Evolutionary conservation across 1,140 invertebrate species (phyloP).

Genomic region (Temnothorax curvispinosus): DNA sequence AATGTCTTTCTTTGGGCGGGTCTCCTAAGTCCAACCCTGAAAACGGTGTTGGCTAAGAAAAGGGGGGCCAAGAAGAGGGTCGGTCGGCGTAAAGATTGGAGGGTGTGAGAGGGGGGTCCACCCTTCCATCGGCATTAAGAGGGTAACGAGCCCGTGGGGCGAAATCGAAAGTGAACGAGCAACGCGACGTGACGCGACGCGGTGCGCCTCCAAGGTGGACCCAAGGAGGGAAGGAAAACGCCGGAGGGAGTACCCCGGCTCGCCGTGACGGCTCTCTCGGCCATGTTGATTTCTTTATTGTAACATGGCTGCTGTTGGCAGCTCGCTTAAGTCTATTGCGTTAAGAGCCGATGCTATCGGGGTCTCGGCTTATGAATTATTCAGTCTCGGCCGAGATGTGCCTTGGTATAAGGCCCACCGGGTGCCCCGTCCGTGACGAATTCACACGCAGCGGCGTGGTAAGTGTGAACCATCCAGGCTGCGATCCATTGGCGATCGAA

Average conservation of each 20-base stretch:
- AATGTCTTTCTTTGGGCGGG: slow-evolving; percentile 75
- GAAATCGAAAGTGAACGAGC: slow-evolving; percentile 80
- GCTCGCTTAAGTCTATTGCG: slow-evolving; percentile 80
- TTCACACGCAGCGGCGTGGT: slow-evolving; percentile 39
- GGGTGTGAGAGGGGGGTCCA: slow-evolving; percentile 70
- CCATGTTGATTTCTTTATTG: slow-evolving; percentile 83
- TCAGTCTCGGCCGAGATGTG: slow-evolving; percentile 71
- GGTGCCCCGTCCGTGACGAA: slow-evolving; percentile 52
- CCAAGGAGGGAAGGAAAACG: slow-evolving; percentile 49
- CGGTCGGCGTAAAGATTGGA: slow-evolving; percentile 56
- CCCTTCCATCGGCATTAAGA: slow-evolving; percentile 75
- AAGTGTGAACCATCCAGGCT: not conserved
- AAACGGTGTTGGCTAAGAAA: slow-evolving; percentile 78
- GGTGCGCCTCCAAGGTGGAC: slow-evolving; percentile 62
- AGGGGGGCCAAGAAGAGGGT: slow-evolving; percentile 65
- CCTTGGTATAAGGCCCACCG: slow-evolving; percentile 59
- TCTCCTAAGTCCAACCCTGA: slow-evolving; percentile 75
- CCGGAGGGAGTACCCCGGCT: slow-evolving; percentile 35
- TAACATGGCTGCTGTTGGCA: slow-evolving; percentile 85
- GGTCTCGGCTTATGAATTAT: slow-evolving; percentile 78
- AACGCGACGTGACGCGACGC: slow-evolving; percentile 48
- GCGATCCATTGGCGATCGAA: slow-evolving; percentile 29
- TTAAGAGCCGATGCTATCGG: slow-evolving; percentile 79
- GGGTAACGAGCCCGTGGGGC: slow-evolving; percentile 79
- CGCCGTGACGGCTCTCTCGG: slow-evolving; percentile 69